Evolutionary conservation across 2,113 vertebrate genomes (phyloP), one percentile per base, ranked within the genome.

Genomic region (Siniperca chuatsi): DNA sequence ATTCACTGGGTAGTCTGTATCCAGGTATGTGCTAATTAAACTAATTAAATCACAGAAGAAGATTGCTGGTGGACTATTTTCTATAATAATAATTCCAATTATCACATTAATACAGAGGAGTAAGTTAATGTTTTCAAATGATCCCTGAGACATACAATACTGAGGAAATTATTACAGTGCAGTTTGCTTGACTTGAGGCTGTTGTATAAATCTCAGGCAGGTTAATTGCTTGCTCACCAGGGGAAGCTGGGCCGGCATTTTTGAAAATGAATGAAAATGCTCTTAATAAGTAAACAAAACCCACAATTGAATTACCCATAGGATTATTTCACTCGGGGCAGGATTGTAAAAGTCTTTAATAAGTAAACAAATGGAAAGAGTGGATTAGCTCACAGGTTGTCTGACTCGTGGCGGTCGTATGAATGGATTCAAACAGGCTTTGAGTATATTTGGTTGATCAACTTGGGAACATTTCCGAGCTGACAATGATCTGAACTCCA

Each of bases 231-330:
- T 69, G 74, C 35, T 82, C 72, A 61, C 65, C 20, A 7, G 23
- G 71, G 42, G 75, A 75, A 58, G 37, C 23, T 11, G 15, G 48
- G 40, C 8, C 0, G 16, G 18, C 8, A 0, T 55, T 44, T 84
- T 78, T 77, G n/a, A 29, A 29, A 29, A 29, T 29, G 18, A 33
- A 20, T n/a, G 29, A 75, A 87, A 83, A 23, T 4, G 37, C 40
- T 70, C n/a, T 75, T 76, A 85, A 77, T 81, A 86, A 75, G 81
- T 71, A 88, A 85, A 90, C 64, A 83, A 84, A 88, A 78, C 21
- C 40, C 37, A 65, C 72, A 68, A 76, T 80, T 86, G 58, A 64
- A 78, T 88, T 64, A 88, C 74, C 66, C 12, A 0, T n/a, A 48
- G 46, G 83, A 82, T 76, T 73, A 62, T 76, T 81, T 70, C 46